These are phyloP conservation scores for Venturia canescens DNA, from an alignment of 1,140 invertebrate species.

Conservation along the genomic window DNA sequence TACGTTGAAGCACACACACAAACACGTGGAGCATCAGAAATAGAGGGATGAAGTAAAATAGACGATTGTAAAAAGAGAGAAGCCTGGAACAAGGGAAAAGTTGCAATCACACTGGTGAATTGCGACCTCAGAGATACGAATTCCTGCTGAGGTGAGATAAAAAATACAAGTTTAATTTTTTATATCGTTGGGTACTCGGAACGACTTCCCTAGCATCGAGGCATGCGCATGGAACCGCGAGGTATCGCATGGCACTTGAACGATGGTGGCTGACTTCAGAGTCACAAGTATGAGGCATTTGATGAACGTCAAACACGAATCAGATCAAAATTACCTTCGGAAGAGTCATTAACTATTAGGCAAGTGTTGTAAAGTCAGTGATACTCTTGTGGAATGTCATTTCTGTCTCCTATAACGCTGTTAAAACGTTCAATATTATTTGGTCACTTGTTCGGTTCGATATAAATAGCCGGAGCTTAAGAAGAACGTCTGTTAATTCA, in stretches of 20 bases:
- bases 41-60: slow-evolving; percentile 21
- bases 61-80: neutral
- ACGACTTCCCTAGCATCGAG: slow-evolving; percentile 47
- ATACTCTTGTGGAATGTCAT: no score
- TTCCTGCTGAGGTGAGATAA: slow-evolving; percentile 49
- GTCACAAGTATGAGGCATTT: neutral
- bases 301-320: no score
- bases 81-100: neutral
- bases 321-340: no score
- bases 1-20: neutral
- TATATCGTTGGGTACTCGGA: slow-evolving; percentile 44
- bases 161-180: slow-evolving; percentile 54
- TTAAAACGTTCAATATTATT: no score
- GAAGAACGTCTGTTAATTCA: no score
- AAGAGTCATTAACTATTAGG: no score
- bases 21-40: neutral
- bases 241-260: neutral
- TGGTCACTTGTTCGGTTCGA: no score
- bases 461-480: no score
- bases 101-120: slow-evolving; percentile 11
- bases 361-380: no score
- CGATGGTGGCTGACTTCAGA: slow-evolving; percentile 42
- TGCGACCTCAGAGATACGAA: slow-evolving; percentile 35
- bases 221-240: neutral
- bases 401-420: no score